Evolutionary conservation across 2,797 vertebrate species (phyloP).

Genomic region (Arrhamphus sclerolepis): DNA sequence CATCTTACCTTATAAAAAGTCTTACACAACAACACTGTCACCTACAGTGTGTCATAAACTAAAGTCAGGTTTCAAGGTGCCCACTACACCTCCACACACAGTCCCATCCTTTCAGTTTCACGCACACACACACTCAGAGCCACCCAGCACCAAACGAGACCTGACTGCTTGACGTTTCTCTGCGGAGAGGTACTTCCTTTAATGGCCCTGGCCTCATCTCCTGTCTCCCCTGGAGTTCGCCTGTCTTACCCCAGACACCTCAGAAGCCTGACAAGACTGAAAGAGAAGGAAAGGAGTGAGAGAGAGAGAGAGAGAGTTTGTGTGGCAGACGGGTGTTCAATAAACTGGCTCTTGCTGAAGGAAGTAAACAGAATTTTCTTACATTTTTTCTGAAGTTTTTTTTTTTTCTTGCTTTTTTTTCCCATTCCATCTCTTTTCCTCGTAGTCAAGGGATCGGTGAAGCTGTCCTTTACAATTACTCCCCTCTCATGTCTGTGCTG

Average conservation of each 20-base stretch:
- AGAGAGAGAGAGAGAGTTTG: constrained; percentile 3
- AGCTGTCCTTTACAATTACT: constrained; percentile 63
- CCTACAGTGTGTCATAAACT: constrained; percentile 30
- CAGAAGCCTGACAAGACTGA: constrained; percentile 59
- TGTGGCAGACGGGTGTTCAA: constrained; percentile 16
- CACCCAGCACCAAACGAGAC: constrained; percentile 66
- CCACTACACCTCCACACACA: constrained; percentile 20
- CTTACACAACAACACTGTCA: constrained; percentile 6
- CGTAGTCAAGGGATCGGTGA: constrained; percentile 32
- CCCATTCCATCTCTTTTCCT: constrained; percentile 27
- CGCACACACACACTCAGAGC: constrained; percentile 27
- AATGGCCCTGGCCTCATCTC: constrained; percentile 70
- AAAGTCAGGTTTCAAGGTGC: constrained; percentile 42
- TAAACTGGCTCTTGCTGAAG: constrained; percentile 53
- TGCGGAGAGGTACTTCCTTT: constrained; percentile 67
- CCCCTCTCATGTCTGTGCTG: constrained; percentile 42
- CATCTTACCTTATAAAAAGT: neutral
- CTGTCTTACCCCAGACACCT: constrained; percentile 62
- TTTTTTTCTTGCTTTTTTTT: constrained; percentile 32
- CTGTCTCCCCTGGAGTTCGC: constrained; percentile 65
- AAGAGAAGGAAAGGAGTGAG: constrained; percentile 8
- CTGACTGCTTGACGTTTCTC: constrained; percentile 67
- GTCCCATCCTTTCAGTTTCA: constrained; percentile 14
- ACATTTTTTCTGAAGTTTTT: constrained; percentile 18
- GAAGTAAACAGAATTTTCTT: constrained; percentile 56